phyloP scores from a whole-genome alignment of 2,888 invertebrate species.

The Anorthoa munda region DNA sequence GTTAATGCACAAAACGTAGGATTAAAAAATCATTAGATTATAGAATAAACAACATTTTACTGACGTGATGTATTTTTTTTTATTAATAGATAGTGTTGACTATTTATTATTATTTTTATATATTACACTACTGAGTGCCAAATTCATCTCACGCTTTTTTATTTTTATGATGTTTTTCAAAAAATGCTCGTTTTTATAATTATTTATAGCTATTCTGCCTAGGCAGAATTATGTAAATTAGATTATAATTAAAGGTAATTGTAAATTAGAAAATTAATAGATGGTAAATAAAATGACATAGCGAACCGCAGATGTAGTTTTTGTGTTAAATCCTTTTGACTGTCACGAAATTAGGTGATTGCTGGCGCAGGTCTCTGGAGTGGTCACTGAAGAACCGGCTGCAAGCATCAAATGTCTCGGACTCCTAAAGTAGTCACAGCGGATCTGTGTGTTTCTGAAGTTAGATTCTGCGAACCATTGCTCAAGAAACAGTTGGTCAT shows the following conservation, averaged over 20 bases:
- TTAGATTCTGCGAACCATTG: too few species aligned
- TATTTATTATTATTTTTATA: constrained; percentile 55
- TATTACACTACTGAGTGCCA: constrained; percentile 68
- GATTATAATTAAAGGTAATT: constrained; percentile 35
- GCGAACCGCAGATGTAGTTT: constrained; percentile 15
- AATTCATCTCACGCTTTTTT: constrained; percentile 67
- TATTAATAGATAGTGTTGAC: constrained; percentile 33
- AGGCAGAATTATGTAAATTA: constrained; percentile 52
- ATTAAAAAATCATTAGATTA: constrained; percentile 52
- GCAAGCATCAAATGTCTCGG: background rate
- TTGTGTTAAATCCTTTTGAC: background rate
- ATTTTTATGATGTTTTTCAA: constrained; percentile 42
- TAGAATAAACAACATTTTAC: constrained; percentile 14
- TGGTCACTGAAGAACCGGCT: background rate
- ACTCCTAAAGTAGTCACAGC: background rate
- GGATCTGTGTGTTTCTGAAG: too few species aligned
- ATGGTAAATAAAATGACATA: constrained; percentile 51
- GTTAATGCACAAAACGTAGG: constrained; percentile 42
- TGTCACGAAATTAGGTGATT: background rate
- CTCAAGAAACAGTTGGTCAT: too few species aligned
- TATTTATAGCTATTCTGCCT: constrained; percentile 52
- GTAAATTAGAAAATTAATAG: constrained; percentile 43
- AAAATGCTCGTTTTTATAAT: constrained; percentile 55
- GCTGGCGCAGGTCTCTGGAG: background rate
- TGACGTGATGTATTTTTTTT: constrained; percentile 29